Conservation (phyloP, 2,113 vertebrate species). For the Colinus virginianus region DNA sequence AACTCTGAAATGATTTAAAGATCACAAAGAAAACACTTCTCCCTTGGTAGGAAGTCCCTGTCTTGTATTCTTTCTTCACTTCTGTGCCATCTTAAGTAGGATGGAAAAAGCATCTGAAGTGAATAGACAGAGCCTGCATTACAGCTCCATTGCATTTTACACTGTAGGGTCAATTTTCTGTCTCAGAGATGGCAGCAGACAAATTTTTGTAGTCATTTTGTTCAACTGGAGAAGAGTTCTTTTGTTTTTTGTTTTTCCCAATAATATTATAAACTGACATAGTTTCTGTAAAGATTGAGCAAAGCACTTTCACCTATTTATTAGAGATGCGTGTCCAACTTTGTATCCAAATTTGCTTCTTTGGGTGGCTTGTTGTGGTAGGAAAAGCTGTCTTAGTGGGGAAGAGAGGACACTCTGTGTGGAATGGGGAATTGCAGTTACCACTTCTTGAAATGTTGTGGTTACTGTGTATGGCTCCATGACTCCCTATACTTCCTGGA, state of each 20-base stretch:
- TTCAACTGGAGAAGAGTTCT: background rate
- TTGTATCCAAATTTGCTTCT: background rate
- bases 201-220: background rate
- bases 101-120: background rate
- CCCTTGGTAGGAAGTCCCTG: background rate
- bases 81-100: background rate
- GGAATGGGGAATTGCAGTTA: background rate
- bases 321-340: background rate
- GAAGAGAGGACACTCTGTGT: background rate
- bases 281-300: background rate
- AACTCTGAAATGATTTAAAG: background rate
- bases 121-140: background rate
- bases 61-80: background rate
- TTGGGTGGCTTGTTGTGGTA: accelerated
- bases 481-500: background rate
- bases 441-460: background rate
- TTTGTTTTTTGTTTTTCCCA: too few relatives aligned
- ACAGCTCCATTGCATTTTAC: background rate
- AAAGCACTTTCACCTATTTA: background rate
- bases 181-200: background rate
- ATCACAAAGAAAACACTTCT: background rate
- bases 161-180: background rate
- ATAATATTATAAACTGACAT: background rate
- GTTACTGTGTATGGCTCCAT: background rate
- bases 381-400: background rate